Base-by-base conservation (phyloP, 2,888 invertebrate species). In the Caenorhabditis japonica region DNA sequence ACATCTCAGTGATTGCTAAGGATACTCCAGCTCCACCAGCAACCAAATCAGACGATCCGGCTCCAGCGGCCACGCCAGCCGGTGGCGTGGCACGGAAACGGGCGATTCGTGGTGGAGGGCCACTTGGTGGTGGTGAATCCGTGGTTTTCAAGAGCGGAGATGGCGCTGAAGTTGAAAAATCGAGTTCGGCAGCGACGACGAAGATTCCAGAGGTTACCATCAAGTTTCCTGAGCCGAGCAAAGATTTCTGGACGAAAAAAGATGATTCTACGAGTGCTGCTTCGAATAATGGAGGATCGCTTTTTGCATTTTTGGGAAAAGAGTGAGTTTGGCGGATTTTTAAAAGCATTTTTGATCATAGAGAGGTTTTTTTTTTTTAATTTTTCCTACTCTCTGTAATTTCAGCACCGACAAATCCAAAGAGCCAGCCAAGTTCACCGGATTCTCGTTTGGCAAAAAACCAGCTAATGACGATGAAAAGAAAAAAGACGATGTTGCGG, bases 81-180 rank as follows among this genome's bases (percentile, higher is more conserved):
- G 55, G 55, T 23, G 58, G 41, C 19, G 33, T 39, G 2, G 76
- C 76, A 4, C 53, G 78, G 10, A 80, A 80, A 39, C 61, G 80
- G 0, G 76, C 78, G 10, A 80, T 78, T 46, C 76, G 78, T 25
- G 80, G 80, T 0, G 80, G 80, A 34, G 80, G 80, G 8, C 73
- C 72, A 8, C 62, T 73, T 10, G 78, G 78, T 0, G 80, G 69
- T 17, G 44, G 68, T 1, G 80, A 80, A 39, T 56, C 70, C 0
- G 76, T 80, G 12, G 47, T 78, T 46, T 80, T 80, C 72, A 70
- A 75, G 27, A 60, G 53, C 0, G 55, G 47, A 5, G 55, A 44
- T 41, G 68, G 49, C 23, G 36, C 41, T 17, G 46, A 51, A 13
- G 39, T 36, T 17, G 15, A 27, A 4, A 17, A 10, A 15, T 23